These are phyloP conservation scores for Dissostichus mawsoni DNA, from an alignment of 2,113 vertebrate genomes.

Conservation along the genomic window DNA sequence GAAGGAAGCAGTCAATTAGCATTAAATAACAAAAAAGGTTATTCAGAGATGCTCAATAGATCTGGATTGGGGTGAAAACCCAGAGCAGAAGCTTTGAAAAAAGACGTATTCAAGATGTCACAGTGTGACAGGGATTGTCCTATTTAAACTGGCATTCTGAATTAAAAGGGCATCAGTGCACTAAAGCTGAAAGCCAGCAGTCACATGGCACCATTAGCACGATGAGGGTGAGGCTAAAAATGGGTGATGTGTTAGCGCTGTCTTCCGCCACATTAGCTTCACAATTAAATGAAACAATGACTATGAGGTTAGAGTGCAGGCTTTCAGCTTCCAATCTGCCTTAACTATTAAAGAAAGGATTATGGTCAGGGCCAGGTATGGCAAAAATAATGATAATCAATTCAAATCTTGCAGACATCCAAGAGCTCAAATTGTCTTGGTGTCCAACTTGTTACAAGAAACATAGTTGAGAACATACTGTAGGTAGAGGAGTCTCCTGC, in stretches of 20 bases:
- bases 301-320: slow-evolving; percentile 22
- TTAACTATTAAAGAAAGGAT: no score
- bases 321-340: slow-evolving; percentile 2
- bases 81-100: neutral
- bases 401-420: no score
- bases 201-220: slow-evolving; percentile 18
- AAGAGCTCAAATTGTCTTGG: no score
- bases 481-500: no score
- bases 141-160: slow-evolving; percentile 24
- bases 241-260: slow-evolving; percentile 9
- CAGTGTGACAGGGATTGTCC: slow-evolving; percentile 7
- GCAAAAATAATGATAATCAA: no score
- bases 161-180: slow-evolving; percentile 19
- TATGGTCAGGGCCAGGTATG: no score
- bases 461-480: no score
- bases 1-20: slow-evolving; percentile 22
- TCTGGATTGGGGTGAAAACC: slow-evolving; percentile 9
- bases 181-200: slow-evolving; percentile 10
- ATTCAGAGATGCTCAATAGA: slow-evolving; percentile 17
- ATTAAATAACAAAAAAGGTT: neutral
- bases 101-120: neutral
- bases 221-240: slow-evolving; percentile 11
- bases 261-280: neutral
- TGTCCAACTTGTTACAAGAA: no score
- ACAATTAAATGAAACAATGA: slow-evolving; percentile 7